Base-by-base conservation (phyloP, 1,140 invertebrate genomes). In the Diplogasteroides magnus region DNA sequence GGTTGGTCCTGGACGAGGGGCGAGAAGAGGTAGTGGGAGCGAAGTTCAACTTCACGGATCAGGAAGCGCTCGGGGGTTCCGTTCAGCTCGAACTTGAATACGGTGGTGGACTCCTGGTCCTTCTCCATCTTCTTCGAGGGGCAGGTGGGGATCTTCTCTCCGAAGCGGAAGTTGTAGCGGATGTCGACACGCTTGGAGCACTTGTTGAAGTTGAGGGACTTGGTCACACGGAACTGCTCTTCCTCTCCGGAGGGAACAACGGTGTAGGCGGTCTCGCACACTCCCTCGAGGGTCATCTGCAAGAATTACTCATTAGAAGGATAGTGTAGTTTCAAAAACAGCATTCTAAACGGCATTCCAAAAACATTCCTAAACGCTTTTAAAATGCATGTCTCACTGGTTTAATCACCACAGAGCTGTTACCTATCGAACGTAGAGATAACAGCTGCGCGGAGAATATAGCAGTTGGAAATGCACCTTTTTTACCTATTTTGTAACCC, bases 201-300 rank as follows among this genome's bases (percentile, higher is more conserved):
- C 11, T 75, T 76, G 25, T 76, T 69, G 68, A 79, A 81, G 73
- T 83, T 76, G 59, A 77, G 62, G 0, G 76, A 69, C 69, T 83
- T 83, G 56, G 74, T 77, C 56, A 83, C 64, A 62, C 25, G 31
- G 37, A 58, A 71, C n/a, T 31, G 28, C 32, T 67, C 48, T 27
- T 73, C 48, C 37, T 71, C 69, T 28, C 57, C n/a, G 57, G 31
- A 63, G 61, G 71, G 55, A 25, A 60, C 31, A 15, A 70, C 32
- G 55, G 68, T 63, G 59, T 71, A 71, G 64, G 69, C 56, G 13
- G 67, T 59, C 37, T 71, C 65, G 69, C 69, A 71, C 13, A 66
- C 69, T 71, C 69, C 69, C 27, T 71, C 69, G 29, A 71, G 63
- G 58, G 62, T 59, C 25, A 57, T 48, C 72, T 73, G 61, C 57